Evolutionary conservation across 2,113 vertebrate species (phyloP).

Genomic region (Perca fluviatilis): DNA sequence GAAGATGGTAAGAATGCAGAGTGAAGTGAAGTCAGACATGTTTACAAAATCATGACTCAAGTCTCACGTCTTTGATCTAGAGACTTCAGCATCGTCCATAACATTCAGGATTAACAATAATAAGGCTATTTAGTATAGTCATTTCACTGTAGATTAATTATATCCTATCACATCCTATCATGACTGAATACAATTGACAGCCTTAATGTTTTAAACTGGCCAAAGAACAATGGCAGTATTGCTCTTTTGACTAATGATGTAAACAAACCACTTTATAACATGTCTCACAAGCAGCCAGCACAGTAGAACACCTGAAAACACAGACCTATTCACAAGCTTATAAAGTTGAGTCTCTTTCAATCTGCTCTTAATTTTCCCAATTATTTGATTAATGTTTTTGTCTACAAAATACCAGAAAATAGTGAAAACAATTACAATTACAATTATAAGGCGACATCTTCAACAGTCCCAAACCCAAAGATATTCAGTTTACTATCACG

Average conservation of each 20-base stretch:
- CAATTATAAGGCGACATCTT: too few species aligned
- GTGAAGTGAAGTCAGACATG: not conserved
- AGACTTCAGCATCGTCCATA: not conserved
- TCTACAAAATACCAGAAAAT: not conserved
- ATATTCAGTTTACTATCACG: not conserved
- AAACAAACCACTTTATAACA: not conserved
- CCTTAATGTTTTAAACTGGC: not conserved
- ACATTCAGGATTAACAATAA: not conserved
- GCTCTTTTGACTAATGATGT: not conserved
- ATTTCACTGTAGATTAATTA: not conserved
- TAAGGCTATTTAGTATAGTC: not conserved
- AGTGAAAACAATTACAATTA: too few species aligned
- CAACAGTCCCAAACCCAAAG: not conserved
- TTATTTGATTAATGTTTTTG: not conserved
- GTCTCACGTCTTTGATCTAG: not conserved
- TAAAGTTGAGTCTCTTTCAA: not conserved
- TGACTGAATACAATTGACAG: not conserved
- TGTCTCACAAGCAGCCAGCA: not conserved
- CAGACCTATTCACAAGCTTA: not conserved
- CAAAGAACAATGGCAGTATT: not conserved
- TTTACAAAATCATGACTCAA: not conserved
- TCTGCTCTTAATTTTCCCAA: not conserved
- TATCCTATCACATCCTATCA: not conserved
- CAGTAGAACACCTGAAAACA: not conserved
- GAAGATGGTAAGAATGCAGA: constrained; percentile 39